These are phyloP conservation scores for Trichogramma evanescens DNA, from an alignment of 2,888 invertebrate species.

Conservation along the genomic window DNA sequence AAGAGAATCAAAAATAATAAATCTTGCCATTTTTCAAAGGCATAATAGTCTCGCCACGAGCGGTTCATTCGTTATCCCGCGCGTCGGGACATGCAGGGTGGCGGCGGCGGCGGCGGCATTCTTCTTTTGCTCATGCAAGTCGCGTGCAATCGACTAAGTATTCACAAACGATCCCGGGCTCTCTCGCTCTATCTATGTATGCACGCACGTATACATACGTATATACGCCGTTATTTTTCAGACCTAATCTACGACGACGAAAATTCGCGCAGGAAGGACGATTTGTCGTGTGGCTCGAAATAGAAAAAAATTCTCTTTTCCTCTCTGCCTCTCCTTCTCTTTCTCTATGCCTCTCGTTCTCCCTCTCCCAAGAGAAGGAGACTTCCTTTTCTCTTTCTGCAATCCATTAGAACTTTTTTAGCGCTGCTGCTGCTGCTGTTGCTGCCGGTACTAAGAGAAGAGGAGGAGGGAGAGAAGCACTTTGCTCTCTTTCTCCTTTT, in stretches of 20 bases:
- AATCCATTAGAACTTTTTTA: slow-evolving; percentile 18
- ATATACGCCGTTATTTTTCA: background rate
- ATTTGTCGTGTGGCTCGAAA: slow-evolving; percentile 3
- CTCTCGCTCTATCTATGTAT: too few species aligned
- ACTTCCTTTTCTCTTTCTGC: too few species aligned
- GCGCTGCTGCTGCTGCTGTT: background rate
- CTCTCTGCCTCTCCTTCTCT: too few species aligned
- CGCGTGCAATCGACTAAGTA: background rate
- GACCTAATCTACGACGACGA: background rate
- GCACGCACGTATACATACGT: too few species aligned
- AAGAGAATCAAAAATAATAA: background rate
- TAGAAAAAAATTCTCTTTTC: background rate
- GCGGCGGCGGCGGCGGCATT: background rate
- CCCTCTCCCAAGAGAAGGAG: background rate
- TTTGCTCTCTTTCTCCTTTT: slow-evolving; percentile 4
- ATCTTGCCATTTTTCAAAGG: background rate
- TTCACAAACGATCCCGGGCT: too few species aligned
- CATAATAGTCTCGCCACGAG: background rate
- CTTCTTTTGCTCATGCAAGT: background rate
- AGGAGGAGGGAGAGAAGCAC: slow-evolving; percentile 10
- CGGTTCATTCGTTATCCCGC: background rate
- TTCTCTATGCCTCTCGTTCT: background rate
- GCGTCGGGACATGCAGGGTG: too few species aligned
- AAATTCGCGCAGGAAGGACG: slow-evolving; percentile 1
- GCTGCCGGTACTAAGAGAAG: background rate